phyloP scores from a whole-genome alignment of 2,797 vertebrate species.

The Tinamus major region DNA sequence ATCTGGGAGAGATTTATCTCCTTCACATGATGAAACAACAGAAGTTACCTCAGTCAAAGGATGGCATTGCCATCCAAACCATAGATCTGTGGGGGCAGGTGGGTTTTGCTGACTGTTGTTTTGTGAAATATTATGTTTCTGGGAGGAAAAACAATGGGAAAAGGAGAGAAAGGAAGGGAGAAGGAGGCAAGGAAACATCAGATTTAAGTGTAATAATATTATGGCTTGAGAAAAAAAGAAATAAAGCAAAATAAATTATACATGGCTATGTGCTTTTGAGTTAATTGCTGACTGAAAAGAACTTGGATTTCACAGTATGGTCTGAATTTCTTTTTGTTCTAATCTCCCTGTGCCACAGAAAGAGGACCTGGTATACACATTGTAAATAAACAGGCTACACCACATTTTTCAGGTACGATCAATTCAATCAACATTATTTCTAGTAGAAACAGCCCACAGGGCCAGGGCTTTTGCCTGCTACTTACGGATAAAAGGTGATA shows the following conservation, averaged over 20 bases:
- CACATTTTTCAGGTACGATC: conserved; percentile 27
- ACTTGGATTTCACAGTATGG: neutral
- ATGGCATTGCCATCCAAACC: neutral
- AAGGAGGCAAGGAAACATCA: neutral
- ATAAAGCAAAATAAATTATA: neutral
- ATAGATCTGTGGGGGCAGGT: neutral
- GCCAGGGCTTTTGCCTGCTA: conserved; percentile 38
- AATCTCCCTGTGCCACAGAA: neutral
- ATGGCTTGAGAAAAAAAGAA: neutral
- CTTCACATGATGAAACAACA: neutral
- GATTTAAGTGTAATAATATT: neutral
- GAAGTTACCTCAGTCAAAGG: neutral
- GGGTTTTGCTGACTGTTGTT: neutral
- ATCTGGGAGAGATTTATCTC: neutral
- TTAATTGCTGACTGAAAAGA: neutral
- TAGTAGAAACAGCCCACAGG: conserved; percentile 28
- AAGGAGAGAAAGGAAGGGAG: neutral
- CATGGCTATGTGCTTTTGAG: neutral
- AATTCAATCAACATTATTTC: neutral
- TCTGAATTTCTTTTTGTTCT: neutral
- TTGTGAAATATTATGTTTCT: neutral
- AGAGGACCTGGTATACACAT: neutral
- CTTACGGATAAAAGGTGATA: conserved; percentile 33
- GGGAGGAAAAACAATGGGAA: neutral
- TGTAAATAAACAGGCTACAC: conserved; percentile 29